These are phyloP conservation scores for Ferrisia virgata DNA, from an alignment of 2,888 invertebrate species.

Conservation along the genomic window DNA sequence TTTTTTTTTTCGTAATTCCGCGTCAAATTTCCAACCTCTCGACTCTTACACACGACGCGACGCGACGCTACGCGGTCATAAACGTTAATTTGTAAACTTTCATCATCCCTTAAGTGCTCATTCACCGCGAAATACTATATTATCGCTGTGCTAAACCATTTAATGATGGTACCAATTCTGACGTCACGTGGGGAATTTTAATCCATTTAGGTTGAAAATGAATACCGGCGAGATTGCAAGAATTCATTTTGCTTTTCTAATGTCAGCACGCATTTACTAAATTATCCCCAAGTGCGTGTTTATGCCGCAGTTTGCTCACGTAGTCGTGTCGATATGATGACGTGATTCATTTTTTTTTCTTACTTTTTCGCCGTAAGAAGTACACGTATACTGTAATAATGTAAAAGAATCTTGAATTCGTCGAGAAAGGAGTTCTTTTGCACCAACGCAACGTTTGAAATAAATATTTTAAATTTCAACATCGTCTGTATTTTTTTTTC, in stretches of 20 bases:
- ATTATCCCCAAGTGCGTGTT: slow-evolving; percentile 26
- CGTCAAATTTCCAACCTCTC: background rate
- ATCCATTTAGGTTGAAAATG: slow-evolving; percentile 26
- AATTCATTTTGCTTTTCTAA: slow-evolving; percentile 26
- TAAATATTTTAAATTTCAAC: slow-evolving; percentile 3
- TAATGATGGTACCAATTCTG: slow-evolving; percentile 5
- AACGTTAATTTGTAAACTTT: background rate
- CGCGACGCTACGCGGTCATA: too few relatives aligned
- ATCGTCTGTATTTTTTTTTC: background rate
- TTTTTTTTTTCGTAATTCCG: background rate
- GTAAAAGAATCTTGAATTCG: background rate
- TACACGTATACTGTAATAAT: too few relatives aligned
- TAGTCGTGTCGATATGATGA: slow-evolving; percentile 1
- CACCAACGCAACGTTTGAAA: background rate
- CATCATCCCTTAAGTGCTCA: background rate
- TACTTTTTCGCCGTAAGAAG: background rate
- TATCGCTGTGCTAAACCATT: background rate
- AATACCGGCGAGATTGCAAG: slow-evolving; percentile 11
- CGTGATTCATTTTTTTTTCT: background rate
- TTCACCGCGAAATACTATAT: background rate
- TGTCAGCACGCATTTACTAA: slow-evolving; percentile 20
- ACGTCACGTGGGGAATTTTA: slow-evolving; percentile 23
- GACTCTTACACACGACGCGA: background rate
- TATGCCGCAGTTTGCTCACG: slow-evolving; percentile 6
- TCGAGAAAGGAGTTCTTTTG: background rate